Evolutionary conservation across 2,888 invertebrate species (phyloP), one percentile per base, ranked within the genome.

Genomic region (Pandemis heparana): DNA sequence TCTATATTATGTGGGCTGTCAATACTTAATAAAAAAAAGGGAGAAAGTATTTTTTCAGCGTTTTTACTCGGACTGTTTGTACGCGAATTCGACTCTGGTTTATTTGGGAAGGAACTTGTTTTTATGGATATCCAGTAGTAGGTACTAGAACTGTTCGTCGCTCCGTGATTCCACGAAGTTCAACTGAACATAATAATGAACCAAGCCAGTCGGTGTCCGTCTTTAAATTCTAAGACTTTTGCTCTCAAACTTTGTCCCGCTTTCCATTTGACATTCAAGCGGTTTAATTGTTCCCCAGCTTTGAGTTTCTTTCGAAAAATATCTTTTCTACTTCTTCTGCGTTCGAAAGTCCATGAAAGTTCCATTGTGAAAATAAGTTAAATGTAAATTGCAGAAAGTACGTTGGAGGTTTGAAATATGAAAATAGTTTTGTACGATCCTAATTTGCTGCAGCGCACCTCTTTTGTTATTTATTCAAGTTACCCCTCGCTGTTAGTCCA

Each of bases 271-370:
- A 89, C 87, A 87, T 87, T 87, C 84, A 85, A 87, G 86, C 83
- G 84, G 86, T 89, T 88, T 90, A 91, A 91, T 90, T 90, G 88
- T 90, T 85, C 84, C 83, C 83, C 83, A 86, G 85, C 86, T 87
- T 85, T 85, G 83, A 87, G 87, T 85, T 85, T 84, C 83, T 83
- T 85, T 85, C 82, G 84, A 84, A 86, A 69, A 86, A 83, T 84
- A 87, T 81, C 79, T 80, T 79, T 87, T 85, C 81, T 79, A 79
- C 79, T 82, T 84, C 84, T 87, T 87, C 85, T 84, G 81, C 81
- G 78, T 76, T 80, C 75, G 78, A 75, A 78, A 82, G 81, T 80
- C 71, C 53, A 72, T 48, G 64, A 71, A 72, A 75, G 66, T 76
- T 75, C 83, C 74, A 81, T 72, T 75, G 65, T 61, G 80, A 81